These are phyloP conservation scores for Agrochola lota DNA, from an alignment of 2,888 invertebrate genomes.

Conservation along the genomic window DNA sequence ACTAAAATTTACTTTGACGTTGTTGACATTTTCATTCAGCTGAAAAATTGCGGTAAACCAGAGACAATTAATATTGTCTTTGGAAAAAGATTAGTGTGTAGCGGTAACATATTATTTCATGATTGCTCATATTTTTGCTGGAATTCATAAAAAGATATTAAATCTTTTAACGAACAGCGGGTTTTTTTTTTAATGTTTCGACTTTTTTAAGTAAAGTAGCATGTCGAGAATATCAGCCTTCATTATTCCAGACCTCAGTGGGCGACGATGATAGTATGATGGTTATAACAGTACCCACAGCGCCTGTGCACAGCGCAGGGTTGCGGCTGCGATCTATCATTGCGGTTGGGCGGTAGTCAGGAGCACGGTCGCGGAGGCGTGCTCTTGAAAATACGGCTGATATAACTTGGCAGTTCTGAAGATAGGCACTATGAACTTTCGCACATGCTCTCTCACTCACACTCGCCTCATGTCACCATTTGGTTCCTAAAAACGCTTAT, in stretches of 20 bases:
- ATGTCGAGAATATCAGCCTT: slow-evolving; percentile 2
- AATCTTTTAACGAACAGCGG: not conserved
- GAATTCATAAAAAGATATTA: not conserved
- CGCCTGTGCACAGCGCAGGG: not conserved
- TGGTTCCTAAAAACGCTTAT: too few relatives aligned
- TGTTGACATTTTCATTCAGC: slow-evolving; percentile 37
- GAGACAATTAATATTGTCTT: not conserved
- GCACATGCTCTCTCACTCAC: too few relatives aligned
- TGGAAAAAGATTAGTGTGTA: not conserved
- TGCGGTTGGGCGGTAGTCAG: not conserved
- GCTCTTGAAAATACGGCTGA: not conserved
- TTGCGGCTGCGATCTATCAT: not conserved
- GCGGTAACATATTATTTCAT: not conserved
- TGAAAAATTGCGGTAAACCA: slow-evolving; percentile 9
- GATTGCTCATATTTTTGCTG: not conserved
- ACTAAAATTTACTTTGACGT: slow-evolving; percentile 55
- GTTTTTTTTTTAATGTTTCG: not conserved
- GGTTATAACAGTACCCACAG: not conserved
- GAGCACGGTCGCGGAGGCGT: not conserved
- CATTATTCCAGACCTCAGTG: not conserved
- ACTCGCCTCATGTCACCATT: too few relatives aligned
- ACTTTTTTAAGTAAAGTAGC: not conserved
- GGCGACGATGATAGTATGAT: not conserved
- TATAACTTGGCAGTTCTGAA: too few relatives aligned
- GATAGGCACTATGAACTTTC: too few relatives aligned